A percentile compares a stretch with the other conserved stretches of the same genome.
Conservation (phyloP, 2,888 invertebrate species). For the Pollenia angustigena region DNA sequence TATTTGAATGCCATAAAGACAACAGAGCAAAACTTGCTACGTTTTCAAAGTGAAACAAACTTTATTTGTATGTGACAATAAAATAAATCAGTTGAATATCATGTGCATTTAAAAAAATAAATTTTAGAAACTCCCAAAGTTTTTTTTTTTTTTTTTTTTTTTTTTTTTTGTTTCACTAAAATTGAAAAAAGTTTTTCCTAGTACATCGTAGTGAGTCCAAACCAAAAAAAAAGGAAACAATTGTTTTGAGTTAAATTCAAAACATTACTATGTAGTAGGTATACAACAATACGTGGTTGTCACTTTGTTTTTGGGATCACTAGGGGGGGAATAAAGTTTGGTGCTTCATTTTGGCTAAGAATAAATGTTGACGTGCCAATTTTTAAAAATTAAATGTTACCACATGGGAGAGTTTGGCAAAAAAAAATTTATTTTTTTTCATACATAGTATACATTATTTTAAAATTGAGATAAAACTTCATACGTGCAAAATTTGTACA, state of each 20-base stretch:
- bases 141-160: constrained; percentile 25
- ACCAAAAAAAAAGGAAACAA: constrained; percentile 44
- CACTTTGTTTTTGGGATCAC: constrained; percentile 29
- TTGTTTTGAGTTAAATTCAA: constrained; percentile 50
- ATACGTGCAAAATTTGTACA: constrained; percentile 65
- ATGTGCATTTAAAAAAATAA: constrained; percentile 38
- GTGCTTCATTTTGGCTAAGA: constrained; percentile 67
- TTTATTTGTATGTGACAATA: constrained; percentile 62
- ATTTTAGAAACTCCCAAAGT: constrained; percentile 38
- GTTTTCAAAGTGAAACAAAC: constrained; percentile 34
- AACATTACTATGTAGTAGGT: constrained; percentile 46
- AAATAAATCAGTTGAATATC: constrained; percentile 70
- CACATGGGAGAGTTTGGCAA: constrained; percentile 62
- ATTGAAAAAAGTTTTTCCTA: constrained; percentile 59
- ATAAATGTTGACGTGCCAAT: constrained; percentile 80
- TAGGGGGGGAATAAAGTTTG: constrained; percentile 40
- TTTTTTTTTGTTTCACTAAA: constrained; percentile 21
- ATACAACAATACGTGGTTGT: constrained; percentile 32
- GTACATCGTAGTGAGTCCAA: constrained; percentile 37
- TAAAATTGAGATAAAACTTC: constrained; percentile 67
- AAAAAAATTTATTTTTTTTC: constrained; percentile 13
- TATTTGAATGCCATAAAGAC: constrained; percentile 30
- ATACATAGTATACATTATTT: constrained; percentile 25
- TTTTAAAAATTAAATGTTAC: constrained; percentile 80
- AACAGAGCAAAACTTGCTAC: constrained; percentile 39